phyloP scores from a whole-genome alignment of 37 sponge, comb jelly and placozoan species.

The Amphimedon queenslandica region DNA sequence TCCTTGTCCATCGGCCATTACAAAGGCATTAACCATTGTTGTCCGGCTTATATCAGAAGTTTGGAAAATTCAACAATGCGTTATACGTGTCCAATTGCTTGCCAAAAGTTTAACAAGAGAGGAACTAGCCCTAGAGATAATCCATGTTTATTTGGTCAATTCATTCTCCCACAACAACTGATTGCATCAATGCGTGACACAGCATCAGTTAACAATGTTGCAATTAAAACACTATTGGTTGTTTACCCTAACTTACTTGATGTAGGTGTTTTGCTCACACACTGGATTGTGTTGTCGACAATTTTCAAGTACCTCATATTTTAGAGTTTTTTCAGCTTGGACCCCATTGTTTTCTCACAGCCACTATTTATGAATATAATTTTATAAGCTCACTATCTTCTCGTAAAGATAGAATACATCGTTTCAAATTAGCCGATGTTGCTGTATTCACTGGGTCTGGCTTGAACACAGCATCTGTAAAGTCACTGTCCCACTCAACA shows the following conservation, averaged over 20 bases:
- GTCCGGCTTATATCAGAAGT: neutral
- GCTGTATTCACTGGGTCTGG: too few species aligned
- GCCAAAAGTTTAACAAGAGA: neutral
- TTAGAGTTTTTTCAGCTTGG: slow-evolving; percentile 26
- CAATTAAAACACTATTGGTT: slow-evolving; percentile 19
- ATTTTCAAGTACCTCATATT: slow-evolving; percentile 17
- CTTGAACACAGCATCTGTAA: too few species aligned
- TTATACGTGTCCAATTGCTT: neutral
- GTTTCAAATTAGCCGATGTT: too few species aligned
- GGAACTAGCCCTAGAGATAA: neutral
- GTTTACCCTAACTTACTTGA: slow-evolving; percentile 22
- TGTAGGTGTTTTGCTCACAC: slow-evolving; percentile 50
- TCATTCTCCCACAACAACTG: too few species aligned
- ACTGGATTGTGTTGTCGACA: slow-evolving; percentile 34
- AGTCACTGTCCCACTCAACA: too few species aligned
- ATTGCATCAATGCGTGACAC: slow-evolving; percentile 31
- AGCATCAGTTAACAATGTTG: slow-evolving; percentile 33
- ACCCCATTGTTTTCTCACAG: slow-evolving; percentile 34
- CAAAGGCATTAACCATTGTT: neutral
- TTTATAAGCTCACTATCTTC: too few species aligned
- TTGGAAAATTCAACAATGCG: neutral
- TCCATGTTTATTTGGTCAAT: too few species aligned
- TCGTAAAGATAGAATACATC: too few species aligned
- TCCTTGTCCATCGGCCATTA: neutral
- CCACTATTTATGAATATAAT: too few species aligned